Evolutionary conservation across 2,888 invertebrate species (phyloP).

Genomic region (Idaea straminata): DNA sequence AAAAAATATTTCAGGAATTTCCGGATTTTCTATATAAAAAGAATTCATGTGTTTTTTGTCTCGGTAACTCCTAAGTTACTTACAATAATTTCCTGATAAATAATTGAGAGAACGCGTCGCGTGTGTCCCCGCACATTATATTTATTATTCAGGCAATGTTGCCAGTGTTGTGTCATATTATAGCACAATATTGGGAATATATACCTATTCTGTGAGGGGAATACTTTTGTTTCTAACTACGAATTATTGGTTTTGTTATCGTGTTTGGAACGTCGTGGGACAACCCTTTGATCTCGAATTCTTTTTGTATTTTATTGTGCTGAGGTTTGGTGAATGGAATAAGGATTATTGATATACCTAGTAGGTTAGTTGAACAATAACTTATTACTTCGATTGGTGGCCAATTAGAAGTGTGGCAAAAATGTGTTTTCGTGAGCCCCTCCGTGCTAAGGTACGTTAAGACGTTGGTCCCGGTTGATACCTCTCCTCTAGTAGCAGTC

Average conservation of each 20-base stretch:
- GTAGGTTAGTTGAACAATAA: neutral
- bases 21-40: neutral
- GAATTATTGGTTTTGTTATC: conserved; percentile 31
- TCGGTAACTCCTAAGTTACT: conserved; percentile 51
- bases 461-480: too few species aligned
- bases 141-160: conserved; percentile 75
- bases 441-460: too few species aligned
- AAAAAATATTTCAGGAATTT: too few species aligned
- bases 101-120: conserved; percentile 66
- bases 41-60: conserved; percentile 7
- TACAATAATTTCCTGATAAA: conserved; percentile 73
- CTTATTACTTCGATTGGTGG: too few species aligned
- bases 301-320: conserved; percentile 14
- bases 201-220: conserved; percentile 67
- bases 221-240: conserved; percentile 41
- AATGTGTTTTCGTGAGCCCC: too few species aligned
- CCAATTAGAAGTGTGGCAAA: too few species aligned
- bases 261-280: conserved; percentile 19
- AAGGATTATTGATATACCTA: conserved; percentile 8
- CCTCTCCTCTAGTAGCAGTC: too few species aligned
- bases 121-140: conserved; percentile 60
- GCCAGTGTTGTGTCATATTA: conserved; percentile 76
- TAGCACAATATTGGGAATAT: conserved; percentile 70
- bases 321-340: conserved; percentile 13
- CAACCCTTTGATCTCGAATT: conserved; percentile 24